A percentile compares a stretch with the other conserved stretches of the same genome.
Conservation (phyloP, 2,113 vertebrate species). For the Piaya cayana region DNA sequence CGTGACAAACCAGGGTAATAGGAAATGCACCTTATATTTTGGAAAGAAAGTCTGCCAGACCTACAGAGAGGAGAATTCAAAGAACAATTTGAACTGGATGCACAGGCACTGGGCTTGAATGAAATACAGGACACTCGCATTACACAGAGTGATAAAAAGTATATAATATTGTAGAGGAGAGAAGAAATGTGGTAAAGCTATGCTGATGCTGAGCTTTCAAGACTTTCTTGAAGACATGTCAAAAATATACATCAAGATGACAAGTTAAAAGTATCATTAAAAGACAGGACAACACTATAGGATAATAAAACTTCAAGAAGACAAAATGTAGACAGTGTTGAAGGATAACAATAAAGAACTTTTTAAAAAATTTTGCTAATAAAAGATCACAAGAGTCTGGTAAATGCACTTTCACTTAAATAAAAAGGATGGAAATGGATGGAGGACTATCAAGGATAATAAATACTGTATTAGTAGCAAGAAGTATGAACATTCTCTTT, state of each 20-base stretch:
- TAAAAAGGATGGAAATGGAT: not conserved
- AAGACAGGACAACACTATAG: not conserved
- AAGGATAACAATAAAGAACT: not conserved
- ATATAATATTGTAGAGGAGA: not conserved
- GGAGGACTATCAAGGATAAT: not conserved
- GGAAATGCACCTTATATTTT: not conserved
- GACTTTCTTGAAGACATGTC: not conserved
- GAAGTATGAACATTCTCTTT: not conserved
- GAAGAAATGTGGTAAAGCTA: not conserved
- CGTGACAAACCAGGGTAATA: not conserved
- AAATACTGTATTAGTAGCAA: not conserved
- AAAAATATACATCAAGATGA: not conserved
- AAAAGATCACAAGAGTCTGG: not conserved
- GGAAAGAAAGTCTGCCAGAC: not conserved
- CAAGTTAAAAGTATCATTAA: not conserved
- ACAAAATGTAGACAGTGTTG: not conserved
- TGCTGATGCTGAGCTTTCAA: not conserved
- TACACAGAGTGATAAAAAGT: not conserved
- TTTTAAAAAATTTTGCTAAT: not conserved
- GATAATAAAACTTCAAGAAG: not conserved
- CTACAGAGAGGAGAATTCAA: not conserved
- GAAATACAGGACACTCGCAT: not conserved
- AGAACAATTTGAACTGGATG: not conserved
- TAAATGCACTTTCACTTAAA: not conserved
- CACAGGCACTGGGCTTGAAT: not conserved